Evolutionary conservation across 2,113 vertebrate genomes (phyloP).

Genomic region (Gnathonemus longibarbis): DNA sequence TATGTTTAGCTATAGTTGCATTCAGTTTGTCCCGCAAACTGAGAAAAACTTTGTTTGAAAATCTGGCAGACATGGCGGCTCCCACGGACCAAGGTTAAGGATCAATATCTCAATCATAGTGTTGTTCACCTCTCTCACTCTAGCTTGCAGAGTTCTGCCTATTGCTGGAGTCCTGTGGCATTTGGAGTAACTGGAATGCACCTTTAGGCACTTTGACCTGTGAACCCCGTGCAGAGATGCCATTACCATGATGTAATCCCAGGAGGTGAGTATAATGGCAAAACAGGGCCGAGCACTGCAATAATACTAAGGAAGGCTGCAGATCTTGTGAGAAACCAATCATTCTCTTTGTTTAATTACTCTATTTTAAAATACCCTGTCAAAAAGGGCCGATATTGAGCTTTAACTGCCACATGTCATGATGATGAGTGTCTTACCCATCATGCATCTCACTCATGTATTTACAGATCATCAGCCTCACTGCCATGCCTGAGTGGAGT

Average conservation of each 20-base stretch:
- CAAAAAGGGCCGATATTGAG: not conserved
- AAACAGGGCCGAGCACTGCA: not conserved
- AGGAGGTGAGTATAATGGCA: not conserved
- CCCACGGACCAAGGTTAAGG: not conserved
- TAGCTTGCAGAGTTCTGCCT: not conserved
- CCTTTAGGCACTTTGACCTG: not conserved
- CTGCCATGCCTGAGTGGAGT: conserved; percentile 7
- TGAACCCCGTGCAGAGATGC: not conserved
- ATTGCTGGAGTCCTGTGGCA: not conserved
- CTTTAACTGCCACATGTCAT: not conserved
- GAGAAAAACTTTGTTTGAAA: not conserved
- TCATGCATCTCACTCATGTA: not conserved
- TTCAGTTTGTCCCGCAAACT: not conserved
- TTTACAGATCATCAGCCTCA: not conserved
- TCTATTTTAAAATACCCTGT: not conserved
- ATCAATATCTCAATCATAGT: not conserved
- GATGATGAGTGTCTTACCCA: not conserved
- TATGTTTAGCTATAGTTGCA: not conserved
- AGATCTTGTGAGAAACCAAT: not conserved
- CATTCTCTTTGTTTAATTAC: not conserved
- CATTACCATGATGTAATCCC: not conserved
- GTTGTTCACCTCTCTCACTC: not conserved
- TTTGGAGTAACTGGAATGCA: not conserved
- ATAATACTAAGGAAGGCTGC: not conserved
- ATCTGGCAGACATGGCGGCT: not conserved